phyloP scores from a whole-genome alignment of 2,113 vertebrate species.

The Amia ocellicauda region DNA sequence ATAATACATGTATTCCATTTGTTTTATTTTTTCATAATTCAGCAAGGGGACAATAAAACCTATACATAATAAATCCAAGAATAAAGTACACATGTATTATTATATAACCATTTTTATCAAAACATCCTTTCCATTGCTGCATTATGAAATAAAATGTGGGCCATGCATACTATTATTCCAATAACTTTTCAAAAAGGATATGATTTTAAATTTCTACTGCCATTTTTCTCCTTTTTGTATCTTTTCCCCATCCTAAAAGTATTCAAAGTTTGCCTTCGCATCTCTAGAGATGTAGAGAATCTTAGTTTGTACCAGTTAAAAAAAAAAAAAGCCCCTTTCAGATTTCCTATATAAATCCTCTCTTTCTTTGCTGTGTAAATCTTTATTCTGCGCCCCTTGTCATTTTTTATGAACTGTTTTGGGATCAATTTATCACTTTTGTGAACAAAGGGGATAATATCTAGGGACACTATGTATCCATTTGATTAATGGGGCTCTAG shows the following conservation, averaged over 20 bases:
- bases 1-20: no score
- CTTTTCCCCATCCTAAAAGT: background rate
- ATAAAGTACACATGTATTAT: no score
- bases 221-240: background rate
- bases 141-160: no score
- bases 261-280: background rate
- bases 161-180: no score
- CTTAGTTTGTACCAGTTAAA: no score
- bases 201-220: no score
- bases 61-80: no score
- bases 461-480: constrained; percentile 37
- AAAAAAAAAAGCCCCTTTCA: constrained; percentile 34
- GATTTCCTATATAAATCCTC: constrained; percentile 49
- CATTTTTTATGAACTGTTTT: constrained; percentile 52
- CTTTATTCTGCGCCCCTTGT: constrained; percentile 41
- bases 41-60: no score
- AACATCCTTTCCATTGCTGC: no score
- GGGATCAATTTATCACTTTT: constrained; percentile 61
- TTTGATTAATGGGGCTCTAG: constrained; percentile 55
- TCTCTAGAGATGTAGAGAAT: background rate
- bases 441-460: constrained; percentile 31
- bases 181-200: no score
- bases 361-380: constrained; percentile 47
- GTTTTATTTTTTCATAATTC: no score
- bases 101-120: no score